Conservation (phyloP, 2,888 invertebrate genomes). For the Chloroclystis v-ata region DNA sequence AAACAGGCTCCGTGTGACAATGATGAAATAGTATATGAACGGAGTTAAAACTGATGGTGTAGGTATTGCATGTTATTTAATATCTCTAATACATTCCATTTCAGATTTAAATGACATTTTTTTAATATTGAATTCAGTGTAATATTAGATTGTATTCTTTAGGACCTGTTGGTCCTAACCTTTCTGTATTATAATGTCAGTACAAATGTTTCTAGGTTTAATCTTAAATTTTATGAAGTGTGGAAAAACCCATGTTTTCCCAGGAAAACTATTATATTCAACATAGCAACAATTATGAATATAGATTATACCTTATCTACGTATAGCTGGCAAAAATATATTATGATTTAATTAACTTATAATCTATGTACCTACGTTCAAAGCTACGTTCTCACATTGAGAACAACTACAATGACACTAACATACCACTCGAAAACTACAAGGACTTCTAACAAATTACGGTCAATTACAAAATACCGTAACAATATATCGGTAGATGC, state of each 20-base stretch:
- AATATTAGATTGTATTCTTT: too few relatives aligned
- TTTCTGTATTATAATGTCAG: too few relatives aligned
- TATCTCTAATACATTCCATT: too few relatives aligned
- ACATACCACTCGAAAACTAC: background rate
- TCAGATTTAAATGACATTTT: too few relatives aligned
- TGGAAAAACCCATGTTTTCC: background rate
- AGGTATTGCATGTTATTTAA: too few relatives aligned
- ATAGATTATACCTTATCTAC: background rate
- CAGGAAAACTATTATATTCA: background rate
- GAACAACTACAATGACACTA: background rate
- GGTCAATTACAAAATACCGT: background rate
- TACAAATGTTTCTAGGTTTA: too few relatives aligned
- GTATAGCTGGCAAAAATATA: background rate
- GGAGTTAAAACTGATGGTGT: too few relatives aligned
- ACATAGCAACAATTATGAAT: background rate
- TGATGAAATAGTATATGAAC: too few relatives aligned
- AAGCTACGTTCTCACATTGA: background rate
- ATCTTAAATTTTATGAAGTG: too few relatives aligned
- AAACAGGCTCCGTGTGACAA: slow-evolving; percentile 37
- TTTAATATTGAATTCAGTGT: too few relatives aligned
- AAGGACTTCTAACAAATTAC: background rate
- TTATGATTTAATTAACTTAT: background rate
- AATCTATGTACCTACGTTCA: background rate
- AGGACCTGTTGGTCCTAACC: too few relatives aligned
- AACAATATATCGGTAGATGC: slow-evolving; percentile 10